Base-by-base conservation (phyloP, 2,888 invertebrate genomes). In the Brenthis daphne region DNA sequence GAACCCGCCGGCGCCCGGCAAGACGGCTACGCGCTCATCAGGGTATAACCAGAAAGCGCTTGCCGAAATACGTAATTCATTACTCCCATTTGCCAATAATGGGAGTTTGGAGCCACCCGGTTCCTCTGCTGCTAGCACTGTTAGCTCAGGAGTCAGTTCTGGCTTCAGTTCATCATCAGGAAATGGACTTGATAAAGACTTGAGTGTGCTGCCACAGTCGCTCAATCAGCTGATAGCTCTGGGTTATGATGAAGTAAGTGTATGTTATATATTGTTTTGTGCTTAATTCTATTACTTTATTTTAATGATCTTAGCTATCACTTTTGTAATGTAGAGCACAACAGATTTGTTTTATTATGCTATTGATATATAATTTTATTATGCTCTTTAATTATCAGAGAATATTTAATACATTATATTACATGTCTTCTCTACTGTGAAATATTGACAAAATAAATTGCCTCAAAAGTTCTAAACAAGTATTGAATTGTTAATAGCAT, bases 41-140 rank as follows among this genome's bases (percentile, higher is more conserved):
- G 96, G 96, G 92, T 97, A 97, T 91, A 96, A 96, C 91, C 96
- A 96, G 90, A 96, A 97, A 93, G 97, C 97, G 85, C 94, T 97
- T 89, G 96, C 96, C 90, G 96, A 97, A 90, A 97, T 97, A 82
- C 94, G 97, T 79, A 96, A 96, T 87, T 96, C 97, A 71, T 89
- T 97, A 79, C 93, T 96, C 80, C 97, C 97, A 65, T 97, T 96
- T 86, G 96, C 96, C 66, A 96, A 96, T 82, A 95, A 92, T 77
- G 91, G 92, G 69, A 92, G 82, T 74, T 89, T 93, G 6, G 94
- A 95, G 77, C 95, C 95, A 61, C 94, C 94, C 54, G 95, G 95
- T 76, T 96, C 96, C 0, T 96, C 96, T 76, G 96, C 96, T 50
- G 96, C 96, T 66, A 96, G 96, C 87, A 96, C 96, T 64, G 96